A percentile compares a stretch with the other conserved stretches of the same genome.
Conservation (phyloP, 2,797 vertebrate species). For the Helarctos malayanus region DNA sequence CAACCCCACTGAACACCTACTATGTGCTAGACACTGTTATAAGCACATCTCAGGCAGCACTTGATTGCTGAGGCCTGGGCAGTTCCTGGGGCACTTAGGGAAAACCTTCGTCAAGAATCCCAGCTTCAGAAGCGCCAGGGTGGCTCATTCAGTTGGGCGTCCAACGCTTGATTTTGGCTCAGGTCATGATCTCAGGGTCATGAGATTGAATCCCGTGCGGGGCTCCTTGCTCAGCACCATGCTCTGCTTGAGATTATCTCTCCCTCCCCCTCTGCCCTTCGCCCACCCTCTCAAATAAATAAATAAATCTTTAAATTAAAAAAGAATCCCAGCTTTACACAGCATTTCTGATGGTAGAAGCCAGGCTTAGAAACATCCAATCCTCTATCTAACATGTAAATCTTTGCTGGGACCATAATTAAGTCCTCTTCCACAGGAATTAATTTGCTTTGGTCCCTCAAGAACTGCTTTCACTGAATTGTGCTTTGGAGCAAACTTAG, state of each 20-base stretch:
- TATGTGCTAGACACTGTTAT: neutral
- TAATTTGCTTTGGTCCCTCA: neutral
- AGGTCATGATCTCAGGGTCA: neutral
- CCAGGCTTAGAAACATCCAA: neutral
- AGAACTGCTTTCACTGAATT: neutral
- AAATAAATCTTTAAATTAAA: neutral
- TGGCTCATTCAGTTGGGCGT: neutral
- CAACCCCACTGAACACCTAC: neutral
- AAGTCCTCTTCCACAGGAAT: neutral
- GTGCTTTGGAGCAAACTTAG: neutral
- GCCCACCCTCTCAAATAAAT: neutral
- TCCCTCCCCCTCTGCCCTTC: neutral
- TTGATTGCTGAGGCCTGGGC: neutral
- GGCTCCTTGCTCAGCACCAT: neutral
- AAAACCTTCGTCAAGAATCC: neutral
- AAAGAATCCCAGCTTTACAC: neutral
- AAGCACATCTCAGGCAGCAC: neutral
- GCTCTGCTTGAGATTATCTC: neutral
- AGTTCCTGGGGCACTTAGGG: neutral
- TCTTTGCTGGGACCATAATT: no score
- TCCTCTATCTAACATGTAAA: neutral
- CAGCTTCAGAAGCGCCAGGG: neutral
- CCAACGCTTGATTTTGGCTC: neutral
- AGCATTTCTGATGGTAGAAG: neutral
- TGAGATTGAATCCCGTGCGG: neutral